A percentile compares a stretch with the other conserved stretches of the same genome.
These are phyloP conservation scores for Agonum fuliginosum DNA, from an alignment of 2,888 invertebrate species.

Conservation along the genomic window DNA sequence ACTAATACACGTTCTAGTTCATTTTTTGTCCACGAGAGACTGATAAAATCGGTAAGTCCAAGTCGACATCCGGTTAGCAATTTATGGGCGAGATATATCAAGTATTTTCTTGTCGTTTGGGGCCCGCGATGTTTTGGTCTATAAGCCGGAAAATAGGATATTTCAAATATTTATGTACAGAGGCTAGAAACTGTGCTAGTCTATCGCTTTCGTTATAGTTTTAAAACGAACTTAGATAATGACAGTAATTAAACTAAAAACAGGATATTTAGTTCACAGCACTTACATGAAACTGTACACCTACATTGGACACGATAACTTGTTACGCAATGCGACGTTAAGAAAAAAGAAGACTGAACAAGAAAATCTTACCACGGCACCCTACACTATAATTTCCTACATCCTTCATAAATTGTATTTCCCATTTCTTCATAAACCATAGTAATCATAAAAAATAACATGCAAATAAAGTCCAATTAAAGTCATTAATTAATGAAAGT, in stretches of 20 bases:
- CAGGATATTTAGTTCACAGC: conserved; percentile 49
- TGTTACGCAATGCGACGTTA: conserved; percentile 26
- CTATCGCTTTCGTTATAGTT: conserved; percentile 53
- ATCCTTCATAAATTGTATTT: not conserved
- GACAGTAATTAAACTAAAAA: conserved; percentile 54
- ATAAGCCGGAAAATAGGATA: conserved; percentile 47
- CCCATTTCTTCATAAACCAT: not conserved
- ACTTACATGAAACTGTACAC: conserved; percentile 41
- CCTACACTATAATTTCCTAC: not conserved
- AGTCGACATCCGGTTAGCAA: conserved; percentile 42
- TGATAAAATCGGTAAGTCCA: conserved; percentile 44
- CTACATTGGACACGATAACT: conserved; percentile 39
- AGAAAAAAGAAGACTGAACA: not conserved
- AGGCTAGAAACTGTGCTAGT: conserved; percentile 21
- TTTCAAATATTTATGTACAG: conserved; percentile 25
- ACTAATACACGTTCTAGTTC: conserved; percentile 43
- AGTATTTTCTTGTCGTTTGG: conserved; percentile 18
- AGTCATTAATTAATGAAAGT: too few species aligned
- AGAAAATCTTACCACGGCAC: conserved; percentile 11
- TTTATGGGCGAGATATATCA: conserved; percentile 49
- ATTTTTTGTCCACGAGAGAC: conserved; percentile 28
- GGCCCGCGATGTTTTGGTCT: conserved; percentile 41
- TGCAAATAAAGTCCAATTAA: not conserved
- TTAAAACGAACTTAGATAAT: conserved; percentile 48
- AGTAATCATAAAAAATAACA: too few species aligned